Base-by-base conservation (phyloP, 2,797 vertebrate genomes). In the Myotis daubentonii region DNA sequence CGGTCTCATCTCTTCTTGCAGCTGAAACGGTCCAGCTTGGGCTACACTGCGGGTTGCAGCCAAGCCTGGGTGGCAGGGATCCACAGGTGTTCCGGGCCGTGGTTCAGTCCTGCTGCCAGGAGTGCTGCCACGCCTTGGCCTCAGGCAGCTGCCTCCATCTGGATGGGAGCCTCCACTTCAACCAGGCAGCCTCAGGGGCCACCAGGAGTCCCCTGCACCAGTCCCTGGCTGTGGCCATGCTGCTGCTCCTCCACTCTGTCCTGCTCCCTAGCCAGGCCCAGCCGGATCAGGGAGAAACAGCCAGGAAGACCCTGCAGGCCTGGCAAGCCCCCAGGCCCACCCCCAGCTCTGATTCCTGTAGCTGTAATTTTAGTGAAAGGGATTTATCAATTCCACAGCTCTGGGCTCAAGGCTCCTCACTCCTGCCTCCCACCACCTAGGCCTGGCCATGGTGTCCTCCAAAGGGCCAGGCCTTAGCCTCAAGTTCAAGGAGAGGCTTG, bases 61-160 rank as follows among this genome's bases (percentile, higher is more conserved):
- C 97, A 91, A 33, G 97, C 98, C 95, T 99, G 99, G 88, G 96
- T 98, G 41, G 92, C 60, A 3, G 33, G 97, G 49, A 95, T 51
- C 30, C 89, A 95, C 3, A 89, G 96, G 36, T 94, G 97, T 23
- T 97, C 97, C 6, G 2, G 66, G 33, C 72, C 11, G 91, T 96
- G 5, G 10, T 85, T 7, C 65, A 93, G 28, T 92, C 98, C 44
- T 99, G 99, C 91, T 96, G 96, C 75, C 98, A 98, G 38, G 99
- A 99, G 95, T 99, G 98, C 98, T 99, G 99, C 96, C 98, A 95
- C 0, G 98, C 98, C 13, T 98, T 94, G 0, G 70, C 10, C 2
- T 93, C 92, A 30, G 62, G 25, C 8, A 99, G 98, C 94, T 99
- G 99, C 87, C 98, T 99, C 22, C 97, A 97, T 94, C 93, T 99